A percentile compares a stretch with the other conserved stretches of the same genome.
Evolutionary conservation across 2,888 invertebrate genomes (phyloP).

Genomic region (Nesidiocoris tenuis): DNA sequence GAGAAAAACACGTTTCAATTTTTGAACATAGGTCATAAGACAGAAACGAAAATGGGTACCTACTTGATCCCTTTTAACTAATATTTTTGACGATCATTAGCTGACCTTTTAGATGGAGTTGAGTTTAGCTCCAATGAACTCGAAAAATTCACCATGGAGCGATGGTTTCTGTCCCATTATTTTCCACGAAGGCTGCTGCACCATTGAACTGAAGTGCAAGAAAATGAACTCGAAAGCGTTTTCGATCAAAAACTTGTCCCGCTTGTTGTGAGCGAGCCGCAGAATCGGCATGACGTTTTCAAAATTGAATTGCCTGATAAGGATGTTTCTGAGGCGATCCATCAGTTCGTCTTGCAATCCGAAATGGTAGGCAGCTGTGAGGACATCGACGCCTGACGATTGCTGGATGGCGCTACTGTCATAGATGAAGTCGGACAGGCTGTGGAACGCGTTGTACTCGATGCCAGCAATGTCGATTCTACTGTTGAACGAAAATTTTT

Average conservation of each 20-base stretch:
- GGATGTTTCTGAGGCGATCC: not conserved
- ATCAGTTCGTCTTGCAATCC: not conserved
- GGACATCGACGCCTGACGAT: not conserved
- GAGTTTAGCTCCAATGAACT: not conserved
- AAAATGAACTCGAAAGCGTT: not conserved
- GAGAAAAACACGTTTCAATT: too few species aligned
- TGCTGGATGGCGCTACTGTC: not conserved
- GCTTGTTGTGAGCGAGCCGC: not conserved
- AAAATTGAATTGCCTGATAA: not conserved
- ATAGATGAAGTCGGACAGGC: not conserved
- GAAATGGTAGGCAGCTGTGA: not conserved
- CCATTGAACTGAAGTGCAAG: not conserved
- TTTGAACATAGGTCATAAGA: too few species aligned
- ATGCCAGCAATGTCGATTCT: not conserved
- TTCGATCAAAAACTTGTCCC: not conserved
- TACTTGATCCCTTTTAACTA: too few species aligned
- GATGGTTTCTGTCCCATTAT: not conserved
- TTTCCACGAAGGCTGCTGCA: not conserved
- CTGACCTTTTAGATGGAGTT: too few species aligned
- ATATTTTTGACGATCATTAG: too few species aligned
- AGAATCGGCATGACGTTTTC: not conserved
- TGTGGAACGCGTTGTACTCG: not conserved
- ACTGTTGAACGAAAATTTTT: not conserved
- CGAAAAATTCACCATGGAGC: not conserved
- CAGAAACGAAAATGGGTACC: too few species aligned